These are phyloP conservation scores for Aramus guarauna DNA, from an alignment of 2,113 vertebrate species.

Conservation along the genomic window DNA sequence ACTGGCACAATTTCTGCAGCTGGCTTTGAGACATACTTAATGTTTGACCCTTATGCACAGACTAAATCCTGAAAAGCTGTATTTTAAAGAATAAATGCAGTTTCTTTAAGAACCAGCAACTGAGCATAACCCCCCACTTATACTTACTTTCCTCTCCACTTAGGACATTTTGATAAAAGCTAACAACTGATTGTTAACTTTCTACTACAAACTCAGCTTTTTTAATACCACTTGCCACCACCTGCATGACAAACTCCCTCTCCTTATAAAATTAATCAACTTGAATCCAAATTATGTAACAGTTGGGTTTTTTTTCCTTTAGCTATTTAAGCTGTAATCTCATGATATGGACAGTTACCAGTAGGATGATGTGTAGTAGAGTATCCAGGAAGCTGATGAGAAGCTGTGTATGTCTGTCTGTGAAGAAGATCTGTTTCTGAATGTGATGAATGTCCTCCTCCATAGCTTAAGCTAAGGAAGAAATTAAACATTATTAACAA, in stretches of 20 bases:
- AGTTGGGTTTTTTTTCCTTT: background rate
- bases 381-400: constrained; percentile 90
- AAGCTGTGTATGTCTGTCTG: constrained; percentile 86
- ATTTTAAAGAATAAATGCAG: background rate
- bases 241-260: background rate
- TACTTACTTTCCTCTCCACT: background rate
- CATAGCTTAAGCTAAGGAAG: constrained; percentile 88
- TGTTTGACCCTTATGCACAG: fast-evolving
- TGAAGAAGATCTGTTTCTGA: constrained; percentile 92
- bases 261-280: background rate
- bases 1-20: background rate
- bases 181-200: background rate
- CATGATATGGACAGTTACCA: constrained; percentile 72
- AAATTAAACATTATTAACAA: constrained; percentile 58
- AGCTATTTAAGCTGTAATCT: background rate
- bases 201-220: background rate
- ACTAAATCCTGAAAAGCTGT: background rate
- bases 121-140: background rate
- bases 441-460: constrained; percentile 83
- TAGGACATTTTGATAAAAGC: background rate
- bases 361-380: constrained; percentile 85
- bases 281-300: background rate
- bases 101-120: background rate
- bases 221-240: background rate
- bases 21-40: background rate